These are phyloP conservation scores for Damaliscus lunatus DNA, from an alignment of 2,113 vertebrate genomes.

Conservation along the genomic window DNA sequence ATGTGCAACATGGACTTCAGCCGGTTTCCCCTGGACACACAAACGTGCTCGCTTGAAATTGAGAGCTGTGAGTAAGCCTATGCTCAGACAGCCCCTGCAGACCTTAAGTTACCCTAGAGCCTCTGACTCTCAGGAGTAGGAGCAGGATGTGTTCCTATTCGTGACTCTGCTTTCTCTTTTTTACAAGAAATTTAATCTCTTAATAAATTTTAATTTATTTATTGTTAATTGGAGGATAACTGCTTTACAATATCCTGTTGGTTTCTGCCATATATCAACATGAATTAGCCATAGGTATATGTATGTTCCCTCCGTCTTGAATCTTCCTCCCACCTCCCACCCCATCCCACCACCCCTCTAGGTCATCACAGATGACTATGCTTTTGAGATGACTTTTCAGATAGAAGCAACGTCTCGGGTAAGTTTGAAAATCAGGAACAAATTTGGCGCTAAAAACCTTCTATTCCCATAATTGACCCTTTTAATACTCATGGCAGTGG, in stretches of 20 bases:
- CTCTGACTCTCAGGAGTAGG: not conserved
- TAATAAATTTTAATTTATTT: not conserved
- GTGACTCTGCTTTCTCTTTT: not conserved
- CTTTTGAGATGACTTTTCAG: not conserved
- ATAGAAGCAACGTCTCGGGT: not conserved
- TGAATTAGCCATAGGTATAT: not conserved
- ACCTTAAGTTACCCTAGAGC: not conserved
- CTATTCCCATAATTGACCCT: not conserved
- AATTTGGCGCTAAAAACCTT: not conserved
- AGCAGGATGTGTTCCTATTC: not conserved
- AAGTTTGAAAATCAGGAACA: not conserved
- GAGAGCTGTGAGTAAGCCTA: constrained; percentile 94
- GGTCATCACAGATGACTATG: not conserved
- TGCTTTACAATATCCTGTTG: not conserved
- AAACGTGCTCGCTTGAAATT: constrained; percentile 97
- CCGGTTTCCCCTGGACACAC: constrained; percentile 96
- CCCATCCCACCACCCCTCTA: not conserved
- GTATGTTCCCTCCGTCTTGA: not conserved
- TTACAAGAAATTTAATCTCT: not conserved
- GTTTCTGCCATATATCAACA: not conserved
- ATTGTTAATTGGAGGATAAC: not conserved
- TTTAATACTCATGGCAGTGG: not conserved
- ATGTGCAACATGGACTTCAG: constrained; percentile 99
- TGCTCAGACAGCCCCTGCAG: fast-evolving
- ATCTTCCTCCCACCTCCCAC: not conserved